Evolutionary conservation across 92 coral and sea anemone species (phyloP), one percentile per base, ranked within the genome.

Genomic region (Heteractis magnifica): DNA sequence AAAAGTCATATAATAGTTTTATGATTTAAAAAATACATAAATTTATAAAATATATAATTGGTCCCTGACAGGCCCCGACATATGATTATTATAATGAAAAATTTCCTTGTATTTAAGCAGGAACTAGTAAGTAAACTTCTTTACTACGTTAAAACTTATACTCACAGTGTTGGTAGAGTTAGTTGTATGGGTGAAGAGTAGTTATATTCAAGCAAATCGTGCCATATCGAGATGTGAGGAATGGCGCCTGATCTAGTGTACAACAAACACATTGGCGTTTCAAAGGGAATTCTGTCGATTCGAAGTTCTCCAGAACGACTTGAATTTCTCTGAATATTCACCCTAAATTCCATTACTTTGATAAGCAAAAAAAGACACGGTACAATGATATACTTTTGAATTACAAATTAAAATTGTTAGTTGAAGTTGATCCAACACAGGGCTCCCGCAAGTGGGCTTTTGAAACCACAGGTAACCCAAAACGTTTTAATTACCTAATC

Each of bases 211-310:
- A 91, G 86, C 60, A 94, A 64, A 59, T 94, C 95, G 49, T 83
- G 51, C 26, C 51, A 65, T 11, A 65, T 81, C 3, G 89, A 82
- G 12, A 97, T 86, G 75, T 97, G 98, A 14, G 99, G 99, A 5
- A 95, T 88, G 15, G 94, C 86, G 5, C 99, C 99, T 6, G 92
- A 91, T 18, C 98, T 92, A 8, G 94, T 90, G 81, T 97, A 97
- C 81, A 94, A 77, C 58, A 90, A 85, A 79, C 97, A 97, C 52
- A 88, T 85, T 6, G 99, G 99, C 16, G 98, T 97, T 72, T 90
- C 86, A 3, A 97, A 41, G 6, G 68, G 58, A 14, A 77, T 77
- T 65, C 68, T 80, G 7, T 55, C 89, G 21, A 89, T 60, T 56
- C 71, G 77, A 49, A 93, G 89, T 48, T 85, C 80, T n/a, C 98